phyloP scores from a whole-genome alignment of 2,888 invertebrate species.

The Drosophila affinis region DNA sequence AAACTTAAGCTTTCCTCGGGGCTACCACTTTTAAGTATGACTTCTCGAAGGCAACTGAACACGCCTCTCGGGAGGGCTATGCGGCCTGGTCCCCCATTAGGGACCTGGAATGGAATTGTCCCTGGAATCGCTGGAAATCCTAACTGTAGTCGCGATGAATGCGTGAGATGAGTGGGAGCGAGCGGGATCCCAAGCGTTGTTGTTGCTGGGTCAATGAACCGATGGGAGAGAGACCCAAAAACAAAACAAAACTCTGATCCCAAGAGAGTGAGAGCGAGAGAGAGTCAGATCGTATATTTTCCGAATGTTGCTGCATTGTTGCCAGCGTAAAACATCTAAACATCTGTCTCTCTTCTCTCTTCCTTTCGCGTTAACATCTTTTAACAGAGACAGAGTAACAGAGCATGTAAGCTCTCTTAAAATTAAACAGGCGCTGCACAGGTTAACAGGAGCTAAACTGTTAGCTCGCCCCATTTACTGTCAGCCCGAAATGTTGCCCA shows the following conservation, averaged over 20 bases:
- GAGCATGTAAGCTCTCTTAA: background rate
- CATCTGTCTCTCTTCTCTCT: background rate
- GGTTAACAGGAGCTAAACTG: constrained; percentile 9
- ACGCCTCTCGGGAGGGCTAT: constrained; percentile 15
- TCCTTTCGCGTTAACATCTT: background rate
- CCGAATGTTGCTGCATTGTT: background rate
- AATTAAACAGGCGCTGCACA: background rate
- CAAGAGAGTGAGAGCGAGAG: background rate
- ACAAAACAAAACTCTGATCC: constrained; percentile 52
- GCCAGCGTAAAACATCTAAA: background rate
- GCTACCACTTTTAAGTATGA: constrained; percentile 61
- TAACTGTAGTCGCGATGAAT: constrained; percentile 53
- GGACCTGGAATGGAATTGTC: background rate
- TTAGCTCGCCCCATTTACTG: background rate
- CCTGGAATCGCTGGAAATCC: constrained; percentile 1
- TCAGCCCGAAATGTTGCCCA: constrained; percentile 13
- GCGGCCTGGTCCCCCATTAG: background rate
- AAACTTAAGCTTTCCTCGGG: constrained; percentile 30
- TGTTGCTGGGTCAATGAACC: constrained; percentile 71
- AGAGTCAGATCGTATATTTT: background rate
- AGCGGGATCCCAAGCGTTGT: constrained; percentile 35
- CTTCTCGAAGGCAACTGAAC: constrained; percentile 65
- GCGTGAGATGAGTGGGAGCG: constrained; percentile 17
- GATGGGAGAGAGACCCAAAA: constrained; percentile 35
- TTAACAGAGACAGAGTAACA: background rate